phyloP scores from a whole-genome alignment of 92 coral and sea anemone genomes.

The Zoanthus sociatus region DNA sequence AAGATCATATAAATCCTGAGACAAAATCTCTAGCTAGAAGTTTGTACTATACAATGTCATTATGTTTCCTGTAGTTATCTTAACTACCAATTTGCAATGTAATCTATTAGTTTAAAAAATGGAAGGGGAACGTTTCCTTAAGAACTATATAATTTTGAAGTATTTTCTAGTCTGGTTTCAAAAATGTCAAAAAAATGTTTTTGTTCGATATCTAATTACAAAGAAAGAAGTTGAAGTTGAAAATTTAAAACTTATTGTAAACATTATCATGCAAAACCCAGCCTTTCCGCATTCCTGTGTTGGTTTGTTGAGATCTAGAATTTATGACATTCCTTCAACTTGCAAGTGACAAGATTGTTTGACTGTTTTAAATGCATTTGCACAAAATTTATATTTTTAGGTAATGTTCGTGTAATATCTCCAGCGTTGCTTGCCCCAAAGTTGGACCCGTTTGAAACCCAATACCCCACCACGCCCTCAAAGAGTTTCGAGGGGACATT shows the following conservation, averaged over 20 bases:
- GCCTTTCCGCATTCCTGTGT: not conserved
- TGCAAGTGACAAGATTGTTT: not conserved
- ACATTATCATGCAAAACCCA: not conserved
- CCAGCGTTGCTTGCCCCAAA: not conserved
- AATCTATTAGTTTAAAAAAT: too few species aligned
- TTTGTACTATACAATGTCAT: too few species aligned
- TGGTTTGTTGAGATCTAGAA: not conserved
- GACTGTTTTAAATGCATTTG: not conserved
- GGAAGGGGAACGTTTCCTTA: too few species aligned
- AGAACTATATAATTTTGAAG: too few species aligned
- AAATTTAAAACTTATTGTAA: not conserved
- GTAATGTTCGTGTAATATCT: not conserved
- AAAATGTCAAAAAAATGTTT: too few species aligned
- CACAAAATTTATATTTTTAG: not conserved
- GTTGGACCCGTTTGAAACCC: not conserved
- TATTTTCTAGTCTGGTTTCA: too few species aligned
- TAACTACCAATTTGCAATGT: too few species aligned
- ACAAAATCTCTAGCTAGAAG: too few species aligned
- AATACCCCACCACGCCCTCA: conserved; percentile 4
- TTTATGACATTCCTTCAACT: not conserved
- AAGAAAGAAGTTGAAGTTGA: too few species aligned
- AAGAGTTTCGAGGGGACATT: not conserved
- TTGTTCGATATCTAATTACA: too few species aligned
- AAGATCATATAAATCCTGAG: too few species aligned
- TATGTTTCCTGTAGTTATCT: too few species aligned